Percentiles rank a stretch among this genome's conserved stretches.
Conservation (phyloP, 1,140 invertebrate genomes). For the Pogonognathellus flavescens region DNA sequence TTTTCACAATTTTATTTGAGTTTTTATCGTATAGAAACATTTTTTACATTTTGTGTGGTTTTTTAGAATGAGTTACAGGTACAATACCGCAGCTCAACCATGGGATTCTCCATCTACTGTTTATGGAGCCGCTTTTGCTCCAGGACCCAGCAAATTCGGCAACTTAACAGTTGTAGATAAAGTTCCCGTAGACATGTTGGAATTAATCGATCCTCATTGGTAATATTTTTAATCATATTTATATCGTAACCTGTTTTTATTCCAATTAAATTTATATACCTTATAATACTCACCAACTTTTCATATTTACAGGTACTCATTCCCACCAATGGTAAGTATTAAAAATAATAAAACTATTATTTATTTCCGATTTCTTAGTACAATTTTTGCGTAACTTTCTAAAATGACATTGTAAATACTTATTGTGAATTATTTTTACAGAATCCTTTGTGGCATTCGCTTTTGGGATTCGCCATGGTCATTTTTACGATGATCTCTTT, state of each 20-base stretch:
- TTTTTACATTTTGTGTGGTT: background rate
- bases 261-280: background rate
- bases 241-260: background rate
- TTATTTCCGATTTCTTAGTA: background rate
- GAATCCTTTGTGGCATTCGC: slow-evolving; percentile 83
- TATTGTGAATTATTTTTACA: background rate
- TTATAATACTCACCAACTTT: background rate
- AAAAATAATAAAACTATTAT: background rate
- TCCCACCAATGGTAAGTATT: slow-evolving; percentile 22
- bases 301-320: background rate
- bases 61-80: slow-evolving; percentile 59
- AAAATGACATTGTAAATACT: background rate
- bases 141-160: slow-evolving; percentile 51
- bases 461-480: slow-evolving; percentile 82
- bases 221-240: slow-evolving; percentile 70
- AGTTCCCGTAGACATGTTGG: slow-evolving; percentile 80
- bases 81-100: background rate
- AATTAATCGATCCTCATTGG: slow-evolving; percentile 81
- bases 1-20: background rate
- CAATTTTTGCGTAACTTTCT: background rate
- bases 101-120: slow-evolving; percentile 39
- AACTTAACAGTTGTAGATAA: slow-evolving; percentile 83
- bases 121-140: slow-evolving; percentile 35
- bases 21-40: background rate
- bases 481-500: slow-evolving; percentile 80